These are phyloP conservation scores for Drosophila littoralis DNA, from an alignment of 1,140 invertebrate species.

Conservation along the genomic window DNA sequence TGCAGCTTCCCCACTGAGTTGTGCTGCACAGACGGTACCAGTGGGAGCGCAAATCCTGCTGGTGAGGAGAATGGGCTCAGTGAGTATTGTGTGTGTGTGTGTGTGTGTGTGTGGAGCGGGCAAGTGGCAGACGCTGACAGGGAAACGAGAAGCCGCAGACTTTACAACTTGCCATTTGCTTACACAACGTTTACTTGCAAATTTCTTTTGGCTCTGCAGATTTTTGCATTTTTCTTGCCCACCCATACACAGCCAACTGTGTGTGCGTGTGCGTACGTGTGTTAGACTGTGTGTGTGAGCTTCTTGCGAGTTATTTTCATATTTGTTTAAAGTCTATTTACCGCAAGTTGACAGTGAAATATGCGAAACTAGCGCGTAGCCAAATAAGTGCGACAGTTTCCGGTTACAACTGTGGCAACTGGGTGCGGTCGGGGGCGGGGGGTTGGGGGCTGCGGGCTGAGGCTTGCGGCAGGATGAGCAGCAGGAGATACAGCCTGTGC, in stretches of 20 bases:
- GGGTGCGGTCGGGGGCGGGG: constrained; percentile 10
- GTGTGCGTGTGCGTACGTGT: constrained; percentile 1
- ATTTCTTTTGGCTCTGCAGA: constrained; percentile 62
- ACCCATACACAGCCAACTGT: constrained; percentile 34
- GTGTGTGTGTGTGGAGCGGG: too few species aligned
- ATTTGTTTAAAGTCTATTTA: constrained; percentile 83
- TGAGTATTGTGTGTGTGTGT: too few species aligned
- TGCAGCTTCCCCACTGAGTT: constrained; percentile 2
- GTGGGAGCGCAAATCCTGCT: background rate
- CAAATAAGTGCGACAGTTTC: constrained; percentile 83
- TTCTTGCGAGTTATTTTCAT: constrained; percentile 81
- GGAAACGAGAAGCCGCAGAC: constrained; percentile 53
- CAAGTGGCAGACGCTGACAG: constrained; percentile 22
- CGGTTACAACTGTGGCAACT: constrained; percentile 80
- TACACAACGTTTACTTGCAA: constrained; percentile 77
- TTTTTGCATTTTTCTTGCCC: constrained; percentile 68
- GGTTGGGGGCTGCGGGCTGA: background rate
- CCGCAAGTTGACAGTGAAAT: constrained; percentile 82
- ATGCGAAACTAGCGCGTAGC: constrained; percentile 82
- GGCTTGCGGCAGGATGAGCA: constrained; percentile 23
- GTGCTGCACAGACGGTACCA: background rate
- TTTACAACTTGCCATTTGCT: constrained; percentile 80
- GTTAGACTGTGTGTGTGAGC: constrained; percentile 12
- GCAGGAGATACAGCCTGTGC: constrained; percentile 61
- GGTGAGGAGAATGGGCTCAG: too few species aligned